phyloP scores from a whole-genome alignment of 1,140 invertebrate species.

The Drosophila orena region DNA sequence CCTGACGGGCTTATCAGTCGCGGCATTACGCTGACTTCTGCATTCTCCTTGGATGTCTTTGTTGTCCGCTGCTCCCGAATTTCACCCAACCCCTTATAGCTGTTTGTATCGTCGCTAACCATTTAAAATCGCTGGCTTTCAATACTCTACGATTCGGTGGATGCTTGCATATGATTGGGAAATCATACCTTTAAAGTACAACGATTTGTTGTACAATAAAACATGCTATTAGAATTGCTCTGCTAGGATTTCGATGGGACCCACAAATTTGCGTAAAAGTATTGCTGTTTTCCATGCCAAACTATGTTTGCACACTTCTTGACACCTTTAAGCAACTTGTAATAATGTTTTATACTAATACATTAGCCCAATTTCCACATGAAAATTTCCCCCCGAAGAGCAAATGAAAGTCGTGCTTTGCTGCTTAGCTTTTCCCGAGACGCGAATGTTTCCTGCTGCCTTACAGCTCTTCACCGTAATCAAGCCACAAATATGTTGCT shows the following conservation, averaged over 20 bases:
- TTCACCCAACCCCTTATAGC: conserved; percentile 23
- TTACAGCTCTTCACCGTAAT: conserved; percentile 3
- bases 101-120: conserved; percentile 50
- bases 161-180: not conserved
- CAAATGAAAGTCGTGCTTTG: not conserved
- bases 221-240: too few relatives aligned
- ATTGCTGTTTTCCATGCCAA: too few relatives aligned
- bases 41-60: conserved; percentile 41
- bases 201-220: too few relatives aligned
- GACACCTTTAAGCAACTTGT: too few relatives aligned
- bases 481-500: conserved; percentile 58
- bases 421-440: conserved; percentile 9
- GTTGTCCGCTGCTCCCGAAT: conserved; percentile 16
- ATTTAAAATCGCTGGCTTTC: conserved; percentile 48
- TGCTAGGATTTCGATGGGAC: too few relatives aligned
- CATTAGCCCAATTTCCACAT: not conserved
- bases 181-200: not conserved
- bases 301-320: too few relatives aligned
- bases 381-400: not conserved
- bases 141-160: conserved; percentile 15
- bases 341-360: not conserved
- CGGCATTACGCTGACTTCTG: conserved; percentile 61
- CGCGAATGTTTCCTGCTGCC: conserved; percentile 15
- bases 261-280: too few relatives aligned
- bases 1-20: conserved; percentile 70